These are phyloP conservation scores for Seriola rivoliana DNA, from an alignment of 2,113 vertebrate species.

Conservation along the genomic window DNA sequence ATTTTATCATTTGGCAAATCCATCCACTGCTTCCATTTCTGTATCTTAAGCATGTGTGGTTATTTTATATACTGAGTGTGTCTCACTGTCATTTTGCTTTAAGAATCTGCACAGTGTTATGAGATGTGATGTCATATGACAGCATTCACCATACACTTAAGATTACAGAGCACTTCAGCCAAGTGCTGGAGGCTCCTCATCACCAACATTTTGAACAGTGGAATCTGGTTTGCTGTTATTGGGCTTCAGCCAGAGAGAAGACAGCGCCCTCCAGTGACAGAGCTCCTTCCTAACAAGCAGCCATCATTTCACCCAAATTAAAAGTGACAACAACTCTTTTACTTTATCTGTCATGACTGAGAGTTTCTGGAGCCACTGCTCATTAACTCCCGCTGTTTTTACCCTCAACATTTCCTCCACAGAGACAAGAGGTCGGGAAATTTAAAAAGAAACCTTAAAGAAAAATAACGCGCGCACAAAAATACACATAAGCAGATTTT, in stretches of 20 bases:
- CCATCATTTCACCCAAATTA: constrained; percentile 57
- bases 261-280: constrained; percentile 77
- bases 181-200: constrained; percentile 67
- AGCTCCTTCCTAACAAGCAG: constrained; percentile 47
- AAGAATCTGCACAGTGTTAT: constrained; percentile 20
- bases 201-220: constrained; percentile 60
- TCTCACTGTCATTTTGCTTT: constrained; percentile 40
- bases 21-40: background rate
- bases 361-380: constrained; percentile 40
- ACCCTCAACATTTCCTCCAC: constrained; percentile 50
- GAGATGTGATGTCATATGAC: constrained; percentile 69
- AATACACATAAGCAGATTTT: constrained; percentile 33
- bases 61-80: constrained; percentile 4
- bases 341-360: constrained; percentile 58
- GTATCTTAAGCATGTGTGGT: constrained; percentile 2
- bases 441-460: background rate
- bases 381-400: constrained; percentile 50
- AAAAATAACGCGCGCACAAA: constrained; percentile 19
- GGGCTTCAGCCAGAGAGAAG: constrained; percentile 73
- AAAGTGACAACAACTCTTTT: constrained; percentile 55
- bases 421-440: constrained; percentile 13
- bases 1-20: constrained; percentile 7
- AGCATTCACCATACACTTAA: constrained; percentile 61
- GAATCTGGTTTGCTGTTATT: constrained; percentile 72
- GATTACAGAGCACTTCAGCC: constrained; percentile 64